Evolutionary conservation across 1,140 invertebrate genomes (phyloP).

Genomic region (Thalassaphorura encarpata): DNA sequence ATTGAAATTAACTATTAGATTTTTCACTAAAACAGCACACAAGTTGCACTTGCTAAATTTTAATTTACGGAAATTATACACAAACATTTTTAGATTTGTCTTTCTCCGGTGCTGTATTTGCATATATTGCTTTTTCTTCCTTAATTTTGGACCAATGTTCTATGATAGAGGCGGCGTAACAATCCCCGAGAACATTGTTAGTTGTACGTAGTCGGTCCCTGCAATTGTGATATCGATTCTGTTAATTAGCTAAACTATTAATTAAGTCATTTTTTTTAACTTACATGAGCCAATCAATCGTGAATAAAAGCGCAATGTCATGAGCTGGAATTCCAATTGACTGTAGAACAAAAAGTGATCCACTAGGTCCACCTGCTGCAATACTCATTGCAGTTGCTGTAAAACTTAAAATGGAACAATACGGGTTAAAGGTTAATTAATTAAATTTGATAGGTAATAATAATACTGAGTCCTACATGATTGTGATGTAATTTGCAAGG

Average conservation of each 20-base stretch:
- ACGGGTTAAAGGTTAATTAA: too few relatives aligned
- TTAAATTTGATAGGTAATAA: too few relatives aligned
- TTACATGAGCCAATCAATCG: background rate
- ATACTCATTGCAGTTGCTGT: conserved; percentile 34
- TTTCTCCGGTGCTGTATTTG: too few relatives aligned
- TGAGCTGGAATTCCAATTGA: background rate
- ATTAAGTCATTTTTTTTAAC: background rate
- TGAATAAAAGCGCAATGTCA: background rate
- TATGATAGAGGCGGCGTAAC: conserved; percentile 48
- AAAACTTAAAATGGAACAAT: too few relatives aligned
- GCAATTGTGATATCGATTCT: too few relatives aligned
- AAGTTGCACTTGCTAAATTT: too few relatives aligned
- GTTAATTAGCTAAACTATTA: background rate
- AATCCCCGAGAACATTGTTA: conserved; percentile 40
- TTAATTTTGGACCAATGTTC: conserved; percentile 44
- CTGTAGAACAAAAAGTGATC: background rate
- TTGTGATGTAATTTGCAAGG: conserved; percentile 11
- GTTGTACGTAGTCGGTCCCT: background rate
- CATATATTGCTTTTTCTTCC: too few relatives aligned
- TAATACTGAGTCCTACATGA: too few relatives aligned
- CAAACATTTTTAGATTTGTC: too few relatives aligned
- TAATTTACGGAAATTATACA: too few relatives aligned
- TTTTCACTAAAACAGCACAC: too few relatives aligned
- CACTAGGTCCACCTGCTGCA: background rate
- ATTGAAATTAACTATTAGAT: too few relatives aligned